Evolutionary conservation across 2,888 invertebrate species (phyloP).

Genomic region (Norana najaformis): DNA sequence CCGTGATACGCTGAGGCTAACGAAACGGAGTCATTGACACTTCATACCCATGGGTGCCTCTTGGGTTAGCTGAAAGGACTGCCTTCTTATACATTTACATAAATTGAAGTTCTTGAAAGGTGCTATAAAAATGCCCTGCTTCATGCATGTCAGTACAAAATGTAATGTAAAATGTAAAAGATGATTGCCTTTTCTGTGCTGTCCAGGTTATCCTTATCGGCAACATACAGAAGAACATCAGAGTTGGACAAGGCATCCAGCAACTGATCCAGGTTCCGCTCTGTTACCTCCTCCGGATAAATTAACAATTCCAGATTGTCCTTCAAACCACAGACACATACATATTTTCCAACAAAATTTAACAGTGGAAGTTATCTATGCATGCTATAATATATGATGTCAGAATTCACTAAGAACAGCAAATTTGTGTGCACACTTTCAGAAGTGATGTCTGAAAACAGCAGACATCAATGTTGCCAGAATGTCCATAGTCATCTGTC

Average conservation of each 20-base stretch:
- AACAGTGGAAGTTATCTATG: neutral
- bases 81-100: neutral
- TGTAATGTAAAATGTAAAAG: neutral
- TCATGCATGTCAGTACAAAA: too few relatives aligned
- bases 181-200: constrained; percentile 17
- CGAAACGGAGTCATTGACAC: neutral
- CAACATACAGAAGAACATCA: constrained; percentile 6
- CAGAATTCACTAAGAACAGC: neutral
- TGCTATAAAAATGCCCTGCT: neutral
- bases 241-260: constrained; percentile 15
- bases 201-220: constrained; percentile 24
- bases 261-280: constrained; percentile 8
- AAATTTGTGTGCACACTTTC: neutral
- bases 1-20: neutral
- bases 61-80: too few relatives aligned
- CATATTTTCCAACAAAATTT: too few relatives aligned
- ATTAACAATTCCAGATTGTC: neutral
- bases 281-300: neutral
- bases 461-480: neutral
- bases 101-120: neutral
- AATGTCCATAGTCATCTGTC: neutral
- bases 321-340: neutral
- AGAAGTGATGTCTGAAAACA: neutral
- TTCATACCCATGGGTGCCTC: too few relatives aligned
- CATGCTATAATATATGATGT: neutral